Conservation (phyloP, 92 coral and sea anemone genomes). For the Hydrozoanthus gracilis region DNA sequence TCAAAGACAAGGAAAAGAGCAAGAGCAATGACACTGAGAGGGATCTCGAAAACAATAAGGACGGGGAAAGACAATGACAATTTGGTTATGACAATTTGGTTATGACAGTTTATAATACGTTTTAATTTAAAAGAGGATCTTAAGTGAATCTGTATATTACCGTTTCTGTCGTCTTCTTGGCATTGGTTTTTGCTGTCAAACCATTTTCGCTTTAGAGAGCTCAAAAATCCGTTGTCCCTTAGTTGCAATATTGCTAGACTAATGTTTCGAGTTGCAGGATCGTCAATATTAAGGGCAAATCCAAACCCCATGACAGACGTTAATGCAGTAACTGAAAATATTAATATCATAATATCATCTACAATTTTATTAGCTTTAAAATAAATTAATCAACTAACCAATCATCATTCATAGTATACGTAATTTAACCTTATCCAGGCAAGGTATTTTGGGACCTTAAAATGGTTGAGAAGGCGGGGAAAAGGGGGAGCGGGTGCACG, state of each 20-base stretch:
- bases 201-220: constrained; percentile 72
- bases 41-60: too few species aligned
- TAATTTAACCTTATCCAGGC: too few species aligned
- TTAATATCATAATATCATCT: neutral
- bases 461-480: too few species aligned
- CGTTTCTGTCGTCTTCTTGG: constrained; percentile 30
- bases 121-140: neutral
- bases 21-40: too few species aligned
- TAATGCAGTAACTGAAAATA: constrained; percentile 61
- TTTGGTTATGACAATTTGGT: too few species aligned
- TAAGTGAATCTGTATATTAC: neutral
- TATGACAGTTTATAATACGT: too few species aligned
- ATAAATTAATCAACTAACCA: neutral
- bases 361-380: neutral
- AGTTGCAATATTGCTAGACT: constrained; percentile 69
- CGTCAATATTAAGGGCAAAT: constrained; percentile 67
- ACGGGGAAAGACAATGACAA: too few species aligned
- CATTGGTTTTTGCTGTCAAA: constrained; percentile 72
- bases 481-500: too few species aligned
- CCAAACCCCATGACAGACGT: constrained; percentile 66
- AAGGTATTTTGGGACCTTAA: too few species aligned
- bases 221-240: constrained; percentile 68
- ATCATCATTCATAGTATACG: too few species aligned
- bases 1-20: too few species aligned
- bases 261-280: constrained; percentile 60